phyloP scores from a whole-genome alignment of 2,797 vertebrate genomes.

The Rhadinocentrus ornatus region DNA sequence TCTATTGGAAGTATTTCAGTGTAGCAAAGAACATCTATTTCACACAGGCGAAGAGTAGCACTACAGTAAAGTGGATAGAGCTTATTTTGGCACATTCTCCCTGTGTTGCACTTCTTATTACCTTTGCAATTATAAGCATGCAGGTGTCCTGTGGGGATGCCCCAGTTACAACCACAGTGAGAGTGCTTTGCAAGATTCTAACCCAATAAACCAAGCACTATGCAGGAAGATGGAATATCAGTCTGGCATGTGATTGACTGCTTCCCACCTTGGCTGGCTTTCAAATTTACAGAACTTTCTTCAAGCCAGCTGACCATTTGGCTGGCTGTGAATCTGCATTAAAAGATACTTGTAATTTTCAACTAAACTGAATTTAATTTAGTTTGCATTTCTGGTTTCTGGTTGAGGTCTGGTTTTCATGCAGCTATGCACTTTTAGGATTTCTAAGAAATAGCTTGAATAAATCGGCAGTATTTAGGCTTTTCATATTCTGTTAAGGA shows the following conservation, averaged over 20 bases:
- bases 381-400: neutral
- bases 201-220: slow-evolving; percentile 32
- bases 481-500: neutral
- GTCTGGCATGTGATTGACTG: slow-evolving; percentile 26
- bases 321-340: slow-evolving; percentile 23
- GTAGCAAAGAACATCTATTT: slow-evolving; percentile 25
- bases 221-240: slow-evolving; percentile 20
- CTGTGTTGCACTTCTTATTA: slow-evolving; percentile 52
- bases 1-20: slow-evolving; percentile 40
- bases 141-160: slow-evolving; percentile 66
- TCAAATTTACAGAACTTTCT: slow-evolving; percentile 35
- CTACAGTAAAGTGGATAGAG: slow-evolving; percentile 17
- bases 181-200: slow-evolving; percentile 24
- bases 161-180: slow-evolving; percentile 62
- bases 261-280: slow-evolving; percentile 19
- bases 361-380: slow-evolving; percentile 23
- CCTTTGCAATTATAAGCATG: slow-evolving; percentile 56
- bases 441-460: slow-evolving; percentile 9
- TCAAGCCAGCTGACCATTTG: slow-evolving; percentile 20
- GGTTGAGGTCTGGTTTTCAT: too few species aligned
- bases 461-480: slow-evolving; percentile 4
- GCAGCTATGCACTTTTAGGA: neutral
- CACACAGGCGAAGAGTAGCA: slow-evolving; percentile 9
- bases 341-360: slow-evolving; percentile 35
- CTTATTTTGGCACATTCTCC: slow-evolving; percentile 53